Conservation (phyloP, 2,888 invertebrate species). For the Hetaerina titia region DNA sequence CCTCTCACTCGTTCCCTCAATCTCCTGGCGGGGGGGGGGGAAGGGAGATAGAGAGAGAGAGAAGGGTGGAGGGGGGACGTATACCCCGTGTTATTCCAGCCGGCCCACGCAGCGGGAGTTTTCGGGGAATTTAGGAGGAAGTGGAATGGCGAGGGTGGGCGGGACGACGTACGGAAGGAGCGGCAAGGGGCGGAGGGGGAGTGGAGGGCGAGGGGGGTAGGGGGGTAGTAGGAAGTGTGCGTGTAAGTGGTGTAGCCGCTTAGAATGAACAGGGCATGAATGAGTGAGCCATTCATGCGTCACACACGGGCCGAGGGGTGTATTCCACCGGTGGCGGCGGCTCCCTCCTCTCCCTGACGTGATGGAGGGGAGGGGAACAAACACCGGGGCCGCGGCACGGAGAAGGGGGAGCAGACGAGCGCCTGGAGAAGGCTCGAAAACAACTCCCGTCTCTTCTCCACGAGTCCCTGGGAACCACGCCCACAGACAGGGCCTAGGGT, state of each 20-base stretch:
- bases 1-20: neutral
- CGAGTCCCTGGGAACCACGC: constrained; percentile 26
- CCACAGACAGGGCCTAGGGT: neutral
- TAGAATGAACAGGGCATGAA: neutral
- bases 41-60: neutral
- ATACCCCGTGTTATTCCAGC: too few relatives aligned
- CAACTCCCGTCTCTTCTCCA: neutral
- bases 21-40: neutral
- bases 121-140: too few relatives aligned
- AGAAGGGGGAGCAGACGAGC: neutral
- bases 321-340: too few relatives aligned
- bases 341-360: neutral
- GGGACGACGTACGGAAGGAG: too few relatives aligned
- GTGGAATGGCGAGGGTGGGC: too few relatives aligned
- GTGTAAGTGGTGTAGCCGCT: neutral
- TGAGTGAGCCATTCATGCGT: constrained; percentile 11
- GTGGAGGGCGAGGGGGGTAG: neutral
- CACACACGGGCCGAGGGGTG: neutral
- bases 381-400: neutral
- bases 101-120: too few relatives aligned
- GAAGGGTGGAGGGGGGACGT: too few relatives aligned
- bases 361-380: neutral
- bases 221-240: neutral
- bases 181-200: too few relatives aligned
- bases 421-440: neutral